A percentile compares a stretch with the other conserved stretches of the same genome.
These are phyloP conservation scores for Nibea coibor DNA, from an alignment of 2,113 vertebrate species.

Conservation along the genomic window DNA sequence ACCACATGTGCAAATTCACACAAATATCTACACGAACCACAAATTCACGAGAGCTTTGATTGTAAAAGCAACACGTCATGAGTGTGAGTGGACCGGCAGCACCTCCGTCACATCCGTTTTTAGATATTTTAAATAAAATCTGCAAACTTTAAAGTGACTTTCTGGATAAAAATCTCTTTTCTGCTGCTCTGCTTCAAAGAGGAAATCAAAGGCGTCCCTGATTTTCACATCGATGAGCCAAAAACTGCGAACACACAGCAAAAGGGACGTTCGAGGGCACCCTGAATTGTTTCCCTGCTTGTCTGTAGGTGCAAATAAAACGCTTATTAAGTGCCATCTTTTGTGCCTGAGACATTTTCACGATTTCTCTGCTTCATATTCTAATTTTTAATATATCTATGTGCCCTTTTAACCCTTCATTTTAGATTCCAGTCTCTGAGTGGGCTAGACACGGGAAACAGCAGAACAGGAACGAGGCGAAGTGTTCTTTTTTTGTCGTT, in stretches of 20 bases:
- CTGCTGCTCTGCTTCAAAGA: neutral
- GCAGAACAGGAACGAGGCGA: neutral
- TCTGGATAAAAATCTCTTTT: neutral
- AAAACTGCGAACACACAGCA: neutral
- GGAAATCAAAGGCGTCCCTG: neutral
- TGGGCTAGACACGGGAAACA: neutral
- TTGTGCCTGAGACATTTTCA: slow-evolving; percentile 29
- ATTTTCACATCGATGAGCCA: neutral
- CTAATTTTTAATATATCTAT: neutral
- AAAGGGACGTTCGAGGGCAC: neutral
- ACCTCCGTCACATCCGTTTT: neutral
- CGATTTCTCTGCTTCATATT: neutral
- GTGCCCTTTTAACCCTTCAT: neutral
- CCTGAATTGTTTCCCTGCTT: neutral
- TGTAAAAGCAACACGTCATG: neutral
- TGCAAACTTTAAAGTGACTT: neutral
- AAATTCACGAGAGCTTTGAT: slow-evolving; percentile 25
- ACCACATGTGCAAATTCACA: slow-evolving; percentile 45
- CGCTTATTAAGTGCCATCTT: neutral
- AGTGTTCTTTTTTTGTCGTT: slow-evolving; percentile 4
- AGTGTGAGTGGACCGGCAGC: neutral
- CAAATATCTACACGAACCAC: slow-evolving; percentile 32
- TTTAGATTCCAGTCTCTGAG: neutral
- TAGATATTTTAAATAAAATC: neutral
- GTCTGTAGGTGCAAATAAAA: neutral